Evolutionary conservation across 2,888 invertebrate genomes (phyloP).

Genomic region (Sthenelais limicola): DNA sequence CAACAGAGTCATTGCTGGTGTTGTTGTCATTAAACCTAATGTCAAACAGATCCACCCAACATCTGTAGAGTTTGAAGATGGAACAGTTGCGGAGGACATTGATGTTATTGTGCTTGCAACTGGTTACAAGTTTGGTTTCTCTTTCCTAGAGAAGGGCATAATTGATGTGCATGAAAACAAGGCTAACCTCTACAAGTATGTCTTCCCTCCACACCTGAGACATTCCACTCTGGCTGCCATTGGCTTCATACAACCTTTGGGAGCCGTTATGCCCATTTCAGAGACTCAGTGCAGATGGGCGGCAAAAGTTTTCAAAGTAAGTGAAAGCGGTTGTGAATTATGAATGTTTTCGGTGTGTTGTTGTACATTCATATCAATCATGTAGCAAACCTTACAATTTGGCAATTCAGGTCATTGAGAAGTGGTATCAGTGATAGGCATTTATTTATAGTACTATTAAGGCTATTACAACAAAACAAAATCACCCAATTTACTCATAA

Average conservation of each 20-base stretch:
- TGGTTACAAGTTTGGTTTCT: constrained; percentile 71
- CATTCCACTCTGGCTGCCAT: neutral
- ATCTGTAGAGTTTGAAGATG: constrained; percentile 45
- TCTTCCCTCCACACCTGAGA: neutral
- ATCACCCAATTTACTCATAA: too few species aligned
- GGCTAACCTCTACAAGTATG: neutral
- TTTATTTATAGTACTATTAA: too few species aligned
- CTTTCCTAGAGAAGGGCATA: constrained; percentile 56
- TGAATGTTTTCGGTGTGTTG: too few species aligned
- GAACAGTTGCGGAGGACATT: neutral
- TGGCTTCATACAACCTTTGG: neutral
- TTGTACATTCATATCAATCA: too few species aligned
- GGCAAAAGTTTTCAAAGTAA: neutral
- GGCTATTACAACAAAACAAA: too few species aligned
- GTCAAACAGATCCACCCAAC: constrained; percentile 55
- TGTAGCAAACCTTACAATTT: too few species aligned
- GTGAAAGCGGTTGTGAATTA: too few species aligned
- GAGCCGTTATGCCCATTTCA: neutral
- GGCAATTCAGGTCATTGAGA: too few species aligned
- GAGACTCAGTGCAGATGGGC: neutral
- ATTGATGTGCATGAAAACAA: neutral
- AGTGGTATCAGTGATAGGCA: too few species aligned
- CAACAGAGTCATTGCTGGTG: constrained; percentile 69
- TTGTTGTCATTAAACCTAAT: constrained; percentile 55
- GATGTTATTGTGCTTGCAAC: neutral